Evolutionary conservation across 2,113 vertebrate species (phyloP).

Genomic region (Euleptes europaea): DNA sequence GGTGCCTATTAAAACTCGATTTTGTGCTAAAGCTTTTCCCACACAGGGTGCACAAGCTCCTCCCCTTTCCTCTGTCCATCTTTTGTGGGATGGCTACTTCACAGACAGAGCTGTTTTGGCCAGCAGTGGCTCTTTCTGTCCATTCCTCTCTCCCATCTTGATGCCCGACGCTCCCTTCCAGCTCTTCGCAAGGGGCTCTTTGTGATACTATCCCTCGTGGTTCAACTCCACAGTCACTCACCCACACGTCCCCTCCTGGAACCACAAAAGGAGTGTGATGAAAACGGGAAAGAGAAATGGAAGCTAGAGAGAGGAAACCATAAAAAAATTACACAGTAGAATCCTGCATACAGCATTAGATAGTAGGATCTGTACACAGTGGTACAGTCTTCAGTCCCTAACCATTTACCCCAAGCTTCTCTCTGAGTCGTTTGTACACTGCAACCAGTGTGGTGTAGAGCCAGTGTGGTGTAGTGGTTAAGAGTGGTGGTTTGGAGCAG

Average conservation of each 20-base stretch:
- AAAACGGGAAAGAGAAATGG: neutral
- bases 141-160: neutral
- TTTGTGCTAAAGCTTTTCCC: slow-evolving; percentile 55
- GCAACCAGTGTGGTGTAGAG: too few species aligned
- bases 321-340: too few species aligned
- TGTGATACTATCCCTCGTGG: neutral
- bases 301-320: neutral
- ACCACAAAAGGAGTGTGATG: neutral
- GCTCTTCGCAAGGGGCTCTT: neutral
- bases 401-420: too few species aligned
- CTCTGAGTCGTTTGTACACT: too few species aligned
- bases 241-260: neutral
- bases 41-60: slow-evolving; percentile 36
- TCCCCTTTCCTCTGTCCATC: neutral
- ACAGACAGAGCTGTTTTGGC: neutral
- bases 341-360: too few species aligned
- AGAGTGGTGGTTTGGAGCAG: too few species aligned
- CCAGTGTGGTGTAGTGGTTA: too few species aligned
- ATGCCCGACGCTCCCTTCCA: neutral
- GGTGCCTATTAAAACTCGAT: slow-evolving; percentile 53
- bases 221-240: neutral
- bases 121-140: neutral
- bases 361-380: too few species aligned
- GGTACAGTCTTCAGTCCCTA: too few species aligned
- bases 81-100: neutral